Evolutionary conservation across 2,888 invertebrate genomes (phyloP), one percentile per base, ranked within the genome.

Genomic region (Nymphalis urticae): DNA sequence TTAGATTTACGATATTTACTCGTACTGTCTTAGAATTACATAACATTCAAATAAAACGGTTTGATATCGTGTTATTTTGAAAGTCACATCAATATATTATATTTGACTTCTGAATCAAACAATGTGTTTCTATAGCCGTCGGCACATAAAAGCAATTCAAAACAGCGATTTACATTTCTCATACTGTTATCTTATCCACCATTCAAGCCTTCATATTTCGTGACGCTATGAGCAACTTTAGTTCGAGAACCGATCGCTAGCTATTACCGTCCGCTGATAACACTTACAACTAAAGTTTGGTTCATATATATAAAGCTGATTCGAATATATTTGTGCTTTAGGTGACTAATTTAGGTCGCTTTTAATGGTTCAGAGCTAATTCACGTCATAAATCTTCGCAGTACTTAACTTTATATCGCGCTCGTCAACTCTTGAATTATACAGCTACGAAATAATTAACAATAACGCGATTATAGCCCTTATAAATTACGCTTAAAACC

Each of bases 121-220:
- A 70, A 73, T 75, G 74, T 75, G 73, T 73, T 74, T 78, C 77
- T 75, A 80, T 79, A 77, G 78, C 82, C 79, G 70, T 76, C 76
- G 82, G 85, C 82, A 79, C 80, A 82, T 83, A 79, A 85, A 85
- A 88, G 84, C 85, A 75, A 85, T 90, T 87, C 82, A 80, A 85
- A 89, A 87, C 88, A 85, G 82, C 85, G 83, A 86, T 87, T 86
- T 82, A 85, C 85, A 84, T 88, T 85, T 85, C 83, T 86, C 84
- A 84, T 79, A 75, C 74, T 76, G 80, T 85, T 88, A 89, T 89
- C 87, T 85, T 80, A 81, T 83, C 79, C 75, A 68, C 75, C 71
- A 75, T 76, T 79, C 77, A 79, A 75, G 77, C 79, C 80, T 80
- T 83, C 80, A 83, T 84, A 83, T 83, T 86, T 87, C 80, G 85